Base-by-base conservation (phyloP, 2,888 invertebrate genomes). In the Drosophila robusta region DNA sequence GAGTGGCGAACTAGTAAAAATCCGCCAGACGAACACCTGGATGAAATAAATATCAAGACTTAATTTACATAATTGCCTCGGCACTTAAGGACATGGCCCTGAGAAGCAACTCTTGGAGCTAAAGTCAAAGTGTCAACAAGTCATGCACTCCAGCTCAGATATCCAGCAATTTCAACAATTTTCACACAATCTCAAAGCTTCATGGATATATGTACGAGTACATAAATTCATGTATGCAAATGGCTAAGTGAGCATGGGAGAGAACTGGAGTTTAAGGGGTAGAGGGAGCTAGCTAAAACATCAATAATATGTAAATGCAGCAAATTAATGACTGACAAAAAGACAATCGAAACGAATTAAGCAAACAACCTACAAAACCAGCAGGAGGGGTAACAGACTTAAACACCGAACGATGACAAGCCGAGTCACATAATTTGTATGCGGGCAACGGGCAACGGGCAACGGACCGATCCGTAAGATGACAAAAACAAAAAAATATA, bases 301-400 rank as follows among this genome's bases (percentile, higher is more conserved):
- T 85, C 83, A 90, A 87, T 87, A 89, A 89, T 90, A 89, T 89
- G 89, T 80, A 87, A 89, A 90, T 89, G 80, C 75, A 72, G 78
- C 80, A 83, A 89, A 90, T 87, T 87, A 87, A 89, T 89, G 90
- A 83, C 83, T 87, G 83, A 89, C 84, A 90, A 90, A 81, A 89
- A 87, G 87, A 81, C 87, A 90, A 84, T 87, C 85, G 82, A 80
- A 86, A 75, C 84, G 87, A 89, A 89, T 87, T 87, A 90, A 89
- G 88, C 78, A 77, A 87, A 80, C 76, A 87, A 74, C 75, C 87
- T 70, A 87, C 84, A 83, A 83, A 66, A 47, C 72, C 80, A 71
- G 74, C 75, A 68, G 70, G 72, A 70, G 75, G 66, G 47, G 14
- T 44, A 11, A 22, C 34, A 55, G 22, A 61, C 36, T 38, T 32